Conservation (phyloP, 2,888 invertebrate species). For the Agelastica alni region DNA sequence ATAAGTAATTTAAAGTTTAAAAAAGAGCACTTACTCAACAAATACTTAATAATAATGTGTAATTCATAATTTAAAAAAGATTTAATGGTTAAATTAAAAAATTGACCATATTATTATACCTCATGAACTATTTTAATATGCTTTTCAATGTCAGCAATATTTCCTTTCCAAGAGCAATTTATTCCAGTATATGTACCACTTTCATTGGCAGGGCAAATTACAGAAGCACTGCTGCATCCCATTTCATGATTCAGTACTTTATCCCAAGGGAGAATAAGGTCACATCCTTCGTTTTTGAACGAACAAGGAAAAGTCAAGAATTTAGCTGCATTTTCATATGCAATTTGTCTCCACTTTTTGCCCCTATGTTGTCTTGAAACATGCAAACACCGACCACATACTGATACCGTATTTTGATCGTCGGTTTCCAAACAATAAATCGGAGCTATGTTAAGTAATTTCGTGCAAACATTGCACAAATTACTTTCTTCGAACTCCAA, state of each 20-base stretch:
- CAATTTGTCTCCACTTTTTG: conserved; percentile 29
- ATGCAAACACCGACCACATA: conserved; percentile 36
- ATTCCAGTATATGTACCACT: conserved; percentile 26
- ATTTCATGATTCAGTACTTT: conserved; percentile 34
- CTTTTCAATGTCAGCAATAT: conserved; percentile 25
- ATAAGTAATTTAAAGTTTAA: too few relatives aligned
- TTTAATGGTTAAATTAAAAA: too few relatives aligned
- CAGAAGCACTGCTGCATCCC: conserved; percentile 32
- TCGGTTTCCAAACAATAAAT: conserved; percentile 26
- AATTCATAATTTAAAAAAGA: too few relatives aligned
- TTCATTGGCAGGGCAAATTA: conserved; percentile 30
- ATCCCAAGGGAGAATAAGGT: conserved; percentile 29
- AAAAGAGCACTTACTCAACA: too few relatives aligned
- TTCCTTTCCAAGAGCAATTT: conserved; percentile 33
- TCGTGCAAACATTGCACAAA: conserved; percentile 31
- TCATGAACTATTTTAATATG: conserved; percentile 33
- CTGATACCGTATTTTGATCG: conserved; percentile 17
- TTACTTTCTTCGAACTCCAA: not conserved
- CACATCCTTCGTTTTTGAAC: conserved; percentile 36
- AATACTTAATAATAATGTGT: too few relatives aligned
- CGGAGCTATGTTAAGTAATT: conserved; percentile 33
- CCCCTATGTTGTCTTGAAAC: conserved; percentile 6
- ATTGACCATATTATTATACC: too few relatives aligned
- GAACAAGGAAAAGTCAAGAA: conserved; percentile 37
- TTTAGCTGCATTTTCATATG: conserved; percentile 35